Evolutionary conservation across 2,113 vertebrate species (phyloP).

Genomic region (Quiscalus mexicanus): DNA sequence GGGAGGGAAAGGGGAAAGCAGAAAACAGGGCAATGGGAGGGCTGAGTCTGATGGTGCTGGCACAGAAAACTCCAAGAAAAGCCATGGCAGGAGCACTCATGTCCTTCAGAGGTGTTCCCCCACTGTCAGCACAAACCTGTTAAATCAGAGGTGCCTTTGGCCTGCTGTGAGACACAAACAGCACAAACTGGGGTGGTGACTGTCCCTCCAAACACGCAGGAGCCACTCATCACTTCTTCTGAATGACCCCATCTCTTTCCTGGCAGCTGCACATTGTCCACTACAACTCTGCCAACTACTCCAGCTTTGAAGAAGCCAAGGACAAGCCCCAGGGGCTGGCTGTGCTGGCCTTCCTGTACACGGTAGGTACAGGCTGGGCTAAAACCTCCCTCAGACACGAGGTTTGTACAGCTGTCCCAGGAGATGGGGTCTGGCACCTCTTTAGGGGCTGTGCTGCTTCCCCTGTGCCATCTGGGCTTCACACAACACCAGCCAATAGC

Average conservation of each 20-base stretch:
- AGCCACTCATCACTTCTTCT: not conserved
- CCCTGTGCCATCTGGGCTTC: not conserved
- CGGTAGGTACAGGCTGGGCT: slow-evolving; percentile 67
- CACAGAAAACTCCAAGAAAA: not conserved
- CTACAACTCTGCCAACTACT: slow-evolving; percentile 87
- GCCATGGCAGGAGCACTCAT: rapidly evolving
- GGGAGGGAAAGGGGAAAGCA: not conserved
- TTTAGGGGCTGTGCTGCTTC: not conserved
- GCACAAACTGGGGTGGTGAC: not conserved
- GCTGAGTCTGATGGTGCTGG: not conserved
- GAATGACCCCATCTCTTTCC: not conserved
- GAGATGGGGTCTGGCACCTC: not conserved
- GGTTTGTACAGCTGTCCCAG: not conserved
- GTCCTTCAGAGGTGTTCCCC: not conserved
- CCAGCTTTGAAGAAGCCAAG: slow-evolving; percentile 80
- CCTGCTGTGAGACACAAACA: not conserved
- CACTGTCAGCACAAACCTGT: not conserved
- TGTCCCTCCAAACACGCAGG: not conserved
- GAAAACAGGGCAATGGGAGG: not conserved
- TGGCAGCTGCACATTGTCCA: slow-evolving; percentile 90
- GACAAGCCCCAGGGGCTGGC: slow-evolving; percentile 83
- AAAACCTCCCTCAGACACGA: not conserved
- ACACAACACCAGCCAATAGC: not conserved
- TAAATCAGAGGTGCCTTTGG: not conserved
- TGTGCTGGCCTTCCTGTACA: slow-evolving; percentile 85